Evolutionary conservation across 2,888 invertebrate genomes (phyloP).

Genomic region (Tachina lurida): DNA sequence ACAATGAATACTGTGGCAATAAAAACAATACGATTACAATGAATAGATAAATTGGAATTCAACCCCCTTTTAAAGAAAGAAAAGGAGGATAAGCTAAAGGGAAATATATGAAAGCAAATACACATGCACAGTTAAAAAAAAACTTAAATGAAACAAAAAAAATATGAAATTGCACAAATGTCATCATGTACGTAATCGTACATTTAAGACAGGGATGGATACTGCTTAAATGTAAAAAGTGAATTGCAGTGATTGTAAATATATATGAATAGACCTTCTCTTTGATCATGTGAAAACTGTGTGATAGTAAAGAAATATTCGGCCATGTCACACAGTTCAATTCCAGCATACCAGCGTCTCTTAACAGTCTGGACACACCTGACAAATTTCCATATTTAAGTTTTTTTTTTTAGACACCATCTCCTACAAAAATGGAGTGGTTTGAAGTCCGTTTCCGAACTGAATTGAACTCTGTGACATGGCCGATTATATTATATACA

Average conservation of each 20-base stretch:
- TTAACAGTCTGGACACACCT: too few relatives aligned
- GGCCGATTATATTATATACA: too few relatives aligned
- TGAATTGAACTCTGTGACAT: too few relatives aligned
- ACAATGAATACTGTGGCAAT: slow-evolving; percentile 6
- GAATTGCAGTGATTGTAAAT: neutral
- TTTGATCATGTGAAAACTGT: too few relatives aligned
- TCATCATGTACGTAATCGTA: neutral
- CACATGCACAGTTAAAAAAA: neutral
- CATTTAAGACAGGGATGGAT: neutral
- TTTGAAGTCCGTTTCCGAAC: too few relatives aligned
- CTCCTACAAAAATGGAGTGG: too few relatives aligned
- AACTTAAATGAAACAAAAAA: neutral
- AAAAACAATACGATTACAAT: slow-evolving; percentile 70
- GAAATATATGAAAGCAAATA: neutral
- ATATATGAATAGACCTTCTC: too few relatives aligned
- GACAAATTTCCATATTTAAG: too few relatives aligned
- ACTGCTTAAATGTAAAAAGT: neutral
- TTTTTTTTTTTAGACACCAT: too few relatives aligned
- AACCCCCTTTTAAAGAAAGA: slow-evolving; percentile 1
- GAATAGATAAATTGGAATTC: slow-evolving; percentile 11
- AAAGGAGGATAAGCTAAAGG: slow-evolving; percentile 8
- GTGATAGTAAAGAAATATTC: too few relatives aligned
- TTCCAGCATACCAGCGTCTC: too few relatives aligned
- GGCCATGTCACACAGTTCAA: too few relatives aligned
- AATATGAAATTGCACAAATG: neutral